phyloP scores from a whole-genome alignment of 2,888 invertebrate genomes.

The Drosophila meridiana region DNA sequence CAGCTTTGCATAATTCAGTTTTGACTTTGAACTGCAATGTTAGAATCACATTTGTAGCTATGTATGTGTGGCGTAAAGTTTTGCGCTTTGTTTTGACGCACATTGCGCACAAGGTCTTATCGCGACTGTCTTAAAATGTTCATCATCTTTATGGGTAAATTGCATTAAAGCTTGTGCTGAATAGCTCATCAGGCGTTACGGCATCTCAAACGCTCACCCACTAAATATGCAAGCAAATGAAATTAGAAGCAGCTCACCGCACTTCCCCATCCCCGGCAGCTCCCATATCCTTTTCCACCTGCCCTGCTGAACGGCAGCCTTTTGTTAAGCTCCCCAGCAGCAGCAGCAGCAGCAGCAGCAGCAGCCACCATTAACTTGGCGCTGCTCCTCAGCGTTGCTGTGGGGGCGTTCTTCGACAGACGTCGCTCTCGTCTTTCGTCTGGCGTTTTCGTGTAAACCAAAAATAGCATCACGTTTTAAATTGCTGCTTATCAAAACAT shows the following conservation, averaged over 20 bases:
- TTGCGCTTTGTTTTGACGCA: conserved; percentile 5
- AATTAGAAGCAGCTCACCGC: conserved; percentile 51
- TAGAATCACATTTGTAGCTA: background rate
- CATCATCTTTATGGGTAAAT: conserved; percentile 49
- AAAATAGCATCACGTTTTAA: conserved; percentile 82
- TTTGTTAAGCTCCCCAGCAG: conserved; percentile 46
- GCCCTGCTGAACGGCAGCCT: conserved; percentile 20
- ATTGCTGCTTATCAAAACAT: conserved; percentile 82
- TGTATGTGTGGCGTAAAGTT: background rate
- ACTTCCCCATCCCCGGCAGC: background rate
- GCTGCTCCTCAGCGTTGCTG: conserved; percentile 8
- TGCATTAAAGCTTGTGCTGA: conserved; percentile 52
- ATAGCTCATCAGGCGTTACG: conserved; percentile 45
- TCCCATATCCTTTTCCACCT: conserved; percentile 4
- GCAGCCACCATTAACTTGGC: conserved; percentile 16
- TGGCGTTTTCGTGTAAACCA: conserved; percentile 58
- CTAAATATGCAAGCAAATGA: conserved; percentile 67
- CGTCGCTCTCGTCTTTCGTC: conserved; percentile 18
- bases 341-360: conserved; percentile 15
- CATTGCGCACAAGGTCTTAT: conserved; percentile 6
- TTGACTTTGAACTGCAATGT: background rate
- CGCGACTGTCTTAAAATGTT: conserved; percentile 36
- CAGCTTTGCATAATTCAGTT: background rate
- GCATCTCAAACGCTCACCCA: conserved; percentile 38
- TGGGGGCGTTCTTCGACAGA: conserved; percentile 16